phyloP scores from a whole-genome alignment of 2,797 vertebrate species.

The Hybognathus amarus region DNA sequence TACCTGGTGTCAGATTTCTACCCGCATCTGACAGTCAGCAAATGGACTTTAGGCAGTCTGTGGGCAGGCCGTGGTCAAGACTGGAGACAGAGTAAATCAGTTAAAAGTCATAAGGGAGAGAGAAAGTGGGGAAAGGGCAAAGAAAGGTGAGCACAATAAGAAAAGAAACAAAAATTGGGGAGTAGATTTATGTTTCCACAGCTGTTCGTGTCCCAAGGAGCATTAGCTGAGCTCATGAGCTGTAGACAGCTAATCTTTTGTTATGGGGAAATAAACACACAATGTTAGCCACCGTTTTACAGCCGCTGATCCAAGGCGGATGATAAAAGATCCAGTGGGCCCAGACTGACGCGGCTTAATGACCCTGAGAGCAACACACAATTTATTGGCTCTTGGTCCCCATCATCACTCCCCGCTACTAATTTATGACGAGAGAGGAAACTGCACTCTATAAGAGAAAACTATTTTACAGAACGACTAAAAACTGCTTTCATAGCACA shows the following conservation, averaged over 20 bases:
- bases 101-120: constrained; percentile 8
- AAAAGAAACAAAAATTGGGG: constrained; percentile 40
- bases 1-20: not conserved
- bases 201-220: constrained; percentile 53
- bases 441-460: constrained; percentile 70
- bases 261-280: constrained; percentile 63
- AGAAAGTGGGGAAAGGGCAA: constrained; percentile 11
- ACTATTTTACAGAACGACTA: constrained; percentile 66
- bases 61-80: not conserved
- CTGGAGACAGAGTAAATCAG: not conserved
- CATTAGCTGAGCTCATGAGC: constrained; percentile 61
- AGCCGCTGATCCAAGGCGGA: constrained; percentile 67
- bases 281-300: constrained; percentile 73
- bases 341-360: constrained; percentile 72
- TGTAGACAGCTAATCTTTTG: constrained; percentile 77
- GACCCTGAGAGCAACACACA: constrained; percentile 72
- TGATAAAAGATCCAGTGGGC: constrained; percentile 72
- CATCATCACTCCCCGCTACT: constrained; percentile 63
- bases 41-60: not conserved
- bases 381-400: constrained; percentile 72
- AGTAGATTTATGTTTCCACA: constrained; percentile 64
- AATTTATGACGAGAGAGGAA: constrained; percentile 62
- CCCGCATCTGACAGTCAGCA: not conserved
- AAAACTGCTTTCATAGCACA: constrained; percentile 51
- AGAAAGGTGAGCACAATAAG: constrained; percentile 9